Evolutionary conservation across 1,140 invertebrate species (phyloP).

Genomic region (Leucophenga varia): DNA sequence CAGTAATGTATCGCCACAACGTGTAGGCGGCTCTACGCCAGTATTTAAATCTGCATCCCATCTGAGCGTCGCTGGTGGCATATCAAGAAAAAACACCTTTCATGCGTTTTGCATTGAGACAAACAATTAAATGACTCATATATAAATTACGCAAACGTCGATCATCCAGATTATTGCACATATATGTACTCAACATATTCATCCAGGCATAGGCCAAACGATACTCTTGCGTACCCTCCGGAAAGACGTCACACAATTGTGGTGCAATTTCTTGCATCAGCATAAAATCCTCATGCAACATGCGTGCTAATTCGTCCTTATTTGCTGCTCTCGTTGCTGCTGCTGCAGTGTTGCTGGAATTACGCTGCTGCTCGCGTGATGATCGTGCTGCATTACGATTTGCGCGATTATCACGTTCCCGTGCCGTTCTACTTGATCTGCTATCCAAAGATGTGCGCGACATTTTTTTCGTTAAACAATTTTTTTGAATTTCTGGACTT

Average conservation of each 20-base stretch:
- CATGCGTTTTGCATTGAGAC: constrained; percentile 26
- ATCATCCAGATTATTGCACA: constrained; percentile 19
- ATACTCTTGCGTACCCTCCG: constrained; percentile 8
- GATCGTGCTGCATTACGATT: no score
- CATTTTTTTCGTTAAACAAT: no score
- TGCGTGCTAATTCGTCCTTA: no score
- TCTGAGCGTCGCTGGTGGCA: constrained; percentile 18
- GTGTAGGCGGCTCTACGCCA: no score
- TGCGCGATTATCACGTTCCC: no score
- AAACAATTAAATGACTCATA: constrained; percentile 38
- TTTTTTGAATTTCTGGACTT: no score
- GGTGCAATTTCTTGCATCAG: constrained; percentile 23
- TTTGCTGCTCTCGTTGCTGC: neutral
- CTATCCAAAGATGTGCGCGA: no score
- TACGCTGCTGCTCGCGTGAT: no score
- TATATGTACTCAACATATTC: constrained; percentile 23
- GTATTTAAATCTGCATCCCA: constrained; percentile 28
- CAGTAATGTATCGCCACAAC: no score
- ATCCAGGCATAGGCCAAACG: constrained; percentile 23
- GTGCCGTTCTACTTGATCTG: no score
- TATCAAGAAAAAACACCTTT: constrained; percentile 25
- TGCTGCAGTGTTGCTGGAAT: no score
- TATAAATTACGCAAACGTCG: constrained; percentile 31
- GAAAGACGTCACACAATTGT: constrained; percentile 21
- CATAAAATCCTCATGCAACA: constrained; percentile 25